A percentile compares a stretch with the other conserved stretches of the same genome.
These are phyloP conservation scores for Shinisaurus crocodilurus DNA, from an alignment of 2,113 vertebrate species.

Conservation along the genomic window DNA sequence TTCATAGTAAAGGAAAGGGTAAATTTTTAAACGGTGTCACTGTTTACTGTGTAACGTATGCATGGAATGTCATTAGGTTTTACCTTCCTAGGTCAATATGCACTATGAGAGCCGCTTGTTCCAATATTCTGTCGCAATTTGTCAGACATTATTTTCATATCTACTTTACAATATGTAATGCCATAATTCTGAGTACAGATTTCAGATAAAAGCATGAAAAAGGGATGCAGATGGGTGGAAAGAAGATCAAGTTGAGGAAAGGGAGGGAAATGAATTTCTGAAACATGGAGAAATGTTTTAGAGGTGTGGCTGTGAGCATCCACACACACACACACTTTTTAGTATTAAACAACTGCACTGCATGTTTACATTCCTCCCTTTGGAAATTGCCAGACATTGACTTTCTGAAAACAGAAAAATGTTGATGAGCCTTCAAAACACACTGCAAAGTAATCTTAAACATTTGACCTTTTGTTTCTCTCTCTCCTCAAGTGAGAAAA, in stretches of 20 bases:
- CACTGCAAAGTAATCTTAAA: conserved; percentile 38
- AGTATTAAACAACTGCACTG: conserved; percentile 6
- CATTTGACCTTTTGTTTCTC: conserved; percentile 18
- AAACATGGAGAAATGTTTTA: conserved; percentile 11
- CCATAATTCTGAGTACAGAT: background rate
- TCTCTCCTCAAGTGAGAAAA: conserved; percentile 36
- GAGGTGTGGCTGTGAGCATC: conserved; percentile 51
- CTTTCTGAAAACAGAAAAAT: conserved; percentile 9
- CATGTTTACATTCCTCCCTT: conserved; percentile 35
- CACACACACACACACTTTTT: background rate
- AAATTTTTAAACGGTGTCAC: conserved; percentile 1
- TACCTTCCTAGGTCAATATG: conserved; percentile 29
- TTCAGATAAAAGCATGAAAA: background rate
- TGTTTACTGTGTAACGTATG: conserved; percentile 7
- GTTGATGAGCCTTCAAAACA: conserved; percentile 38
- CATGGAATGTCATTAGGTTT: conserved; percentile 45
- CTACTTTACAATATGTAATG: background rate
- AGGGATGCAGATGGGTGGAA: background rate
- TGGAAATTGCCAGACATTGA: conserved; percentile 23
- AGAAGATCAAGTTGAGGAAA: conserved; percentile 28
- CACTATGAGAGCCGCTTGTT: conserved; percentile 13
- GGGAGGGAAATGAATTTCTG: conserved; percentile 13
- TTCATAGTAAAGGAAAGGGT: background rate
- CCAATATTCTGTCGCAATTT: background rate
- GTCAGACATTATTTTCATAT: conserved; percentile 24